Base-by-base conservation (phyloP, 2,113 vertebrate species). In the Rhynchopsitta pachyrhyncha region DNA sequence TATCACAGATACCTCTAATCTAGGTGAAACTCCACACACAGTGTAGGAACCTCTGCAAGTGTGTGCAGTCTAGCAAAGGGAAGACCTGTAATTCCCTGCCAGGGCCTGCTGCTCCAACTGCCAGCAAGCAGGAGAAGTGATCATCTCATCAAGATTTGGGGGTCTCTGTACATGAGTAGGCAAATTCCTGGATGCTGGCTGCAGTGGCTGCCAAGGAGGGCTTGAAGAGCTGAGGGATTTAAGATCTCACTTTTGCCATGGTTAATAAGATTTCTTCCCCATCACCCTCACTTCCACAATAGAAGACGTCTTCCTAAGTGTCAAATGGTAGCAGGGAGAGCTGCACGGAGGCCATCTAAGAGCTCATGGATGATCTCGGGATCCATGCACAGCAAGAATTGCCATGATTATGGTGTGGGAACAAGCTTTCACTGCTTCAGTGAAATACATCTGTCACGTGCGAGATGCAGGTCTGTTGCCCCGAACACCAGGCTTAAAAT, bases 11-110 rank as follows among this genome's bases (percentile, higher is more conserved):
- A 52, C 25, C 59, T 88, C 71, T 93, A 80, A 96, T 93, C 59
- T n/a, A 63, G 76, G 44, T 1, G 4, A 88, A 81, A 59, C 46
- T 69, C 79, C 0, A 0, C 9, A 3, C 13, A 13, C 3, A 1
- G 41, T 76, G 35, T 90, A 70, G 0, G 1, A 78, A 74, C 83
- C 59, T 62, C 44, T 74, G 82, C 31, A 8, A 63, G 79, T 28
- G 6, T 3, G 0, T 41, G 28, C 42, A 62, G 53, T 28, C 71
- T 82, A 39, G 67, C 76, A 70, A 50, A 92, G 50, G 37, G 23
- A 86, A 35, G 37, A 66, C 31, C 57, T 68, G 57, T 75, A 49
- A 35, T 84, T 94, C 91, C 41, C 31, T 82, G 74, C n/a, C 60
- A 64, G 77, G 55, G 27, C 44, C 75, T 68, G 42, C 52, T 73